Conservation (phyloP, 1,140 invertebrate genomes). For the Tetragonula clypearis region DNA sequence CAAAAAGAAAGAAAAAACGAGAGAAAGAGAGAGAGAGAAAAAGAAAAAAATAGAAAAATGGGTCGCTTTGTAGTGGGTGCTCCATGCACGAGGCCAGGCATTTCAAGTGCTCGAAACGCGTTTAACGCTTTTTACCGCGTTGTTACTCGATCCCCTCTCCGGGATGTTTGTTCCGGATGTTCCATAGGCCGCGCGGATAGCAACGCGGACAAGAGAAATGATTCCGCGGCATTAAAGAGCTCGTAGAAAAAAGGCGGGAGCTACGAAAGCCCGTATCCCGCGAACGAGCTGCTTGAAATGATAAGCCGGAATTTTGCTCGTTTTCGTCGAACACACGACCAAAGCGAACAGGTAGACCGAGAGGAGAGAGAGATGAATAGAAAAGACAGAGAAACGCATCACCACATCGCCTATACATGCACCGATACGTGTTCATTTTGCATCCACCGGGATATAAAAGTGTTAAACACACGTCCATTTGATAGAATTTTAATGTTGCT, state of each 20-base stretch:
- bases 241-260: slow-evolving; percentile 41
- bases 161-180: neutral
- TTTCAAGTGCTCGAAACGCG: slow-evolving; percentile 23
- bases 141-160: slow-evolving; percentile 30
- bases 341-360: neutral
- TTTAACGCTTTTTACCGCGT: slow-evolving; percentile 49
- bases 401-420: neutral
- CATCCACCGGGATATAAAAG: slow-evolving; percentile 10
- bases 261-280: slow-evolving; percentile 14
- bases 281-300: slow-evolving; percentile 34
- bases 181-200: neutral
- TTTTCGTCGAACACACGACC: slow-evolving; percentile 32
- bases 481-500: slow-evolving; percentile 67
- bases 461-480: slow-evolving; percentile 62
- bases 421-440: slow-evolving; percentile 26
- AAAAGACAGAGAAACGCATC: neutral
- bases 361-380: neutral
- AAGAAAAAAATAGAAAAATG: slow-evolving; percentile 11
- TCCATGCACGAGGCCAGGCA: slow-evolving; percentile 9
- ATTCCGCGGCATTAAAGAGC: slow-evolving; percentile 45
- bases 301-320: slow-evolving; percentile 50
- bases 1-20: neutral
- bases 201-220: slow-evolving; percentile 33
- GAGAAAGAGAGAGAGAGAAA: neutral
- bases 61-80: slow-evolving; percentile 41